A percentile compares a stretch with the other conserved stretches of the same genome.
These are phyloP conservation scores for Xylota sylvarum DNA, from an alignment of 2,888 invertebrate species.

Conservation along the genomic window DNA sequence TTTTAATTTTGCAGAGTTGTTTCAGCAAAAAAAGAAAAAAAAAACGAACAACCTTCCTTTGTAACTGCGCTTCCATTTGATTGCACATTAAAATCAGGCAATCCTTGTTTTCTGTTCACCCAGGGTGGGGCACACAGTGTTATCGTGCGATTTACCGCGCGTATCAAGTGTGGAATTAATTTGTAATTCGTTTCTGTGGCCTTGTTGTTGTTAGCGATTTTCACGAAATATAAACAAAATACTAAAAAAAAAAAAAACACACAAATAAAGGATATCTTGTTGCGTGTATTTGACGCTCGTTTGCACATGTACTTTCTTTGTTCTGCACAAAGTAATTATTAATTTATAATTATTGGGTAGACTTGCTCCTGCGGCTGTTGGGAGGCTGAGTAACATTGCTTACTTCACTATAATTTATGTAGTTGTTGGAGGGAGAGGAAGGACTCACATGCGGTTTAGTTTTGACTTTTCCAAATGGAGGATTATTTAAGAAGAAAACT, in stretches of 20 bases:
- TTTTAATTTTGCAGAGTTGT: conserved; percentile 20
- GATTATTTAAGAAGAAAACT: conserved; percentile 37
- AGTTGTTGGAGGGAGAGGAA: neutral
- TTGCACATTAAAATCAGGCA: conserved; percentile 69
- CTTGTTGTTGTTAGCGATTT: conserved; percentile 54
- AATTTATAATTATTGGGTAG: conserved; percentile 66
- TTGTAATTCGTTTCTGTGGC: conserved; percentile 65
- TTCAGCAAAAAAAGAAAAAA: conserved; percentile 15
- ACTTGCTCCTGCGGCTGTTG: neutral
- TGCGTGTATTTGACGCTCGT: conserved; percentile 72
- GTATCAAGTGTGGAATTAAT: conserved; percentile 74
- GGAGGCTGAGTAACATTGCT: neutral
- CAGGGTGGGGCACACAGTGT: conserved; percentile 28
- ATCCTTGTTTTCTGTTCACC: conserved; percentile 50
- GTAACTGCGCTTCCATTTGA: conserved; percentile 52
- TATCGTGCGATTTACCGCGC: conserved; percentile 66
- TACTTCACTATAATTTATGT: conserved; percentile 21
- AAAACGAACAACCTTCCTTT: conserved; percentile 19
- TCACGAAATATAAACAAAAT: conserved; percentile 50
- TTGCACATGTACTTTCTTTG: conserved; percentile 67
- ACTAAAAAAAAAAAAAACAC: neutral
- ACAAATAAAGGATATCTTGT: conserved; percentile 41
- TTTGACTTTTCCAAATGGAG: conserved; percentile 14
- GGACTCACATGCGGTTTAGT: neutral
- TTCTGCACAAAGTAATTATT: conserved; percentile 64